Evolutionary conservation across 2,888 invertebrate species (phyloP).

Genomic region (Lamellibrachia satsuma): DNA sequence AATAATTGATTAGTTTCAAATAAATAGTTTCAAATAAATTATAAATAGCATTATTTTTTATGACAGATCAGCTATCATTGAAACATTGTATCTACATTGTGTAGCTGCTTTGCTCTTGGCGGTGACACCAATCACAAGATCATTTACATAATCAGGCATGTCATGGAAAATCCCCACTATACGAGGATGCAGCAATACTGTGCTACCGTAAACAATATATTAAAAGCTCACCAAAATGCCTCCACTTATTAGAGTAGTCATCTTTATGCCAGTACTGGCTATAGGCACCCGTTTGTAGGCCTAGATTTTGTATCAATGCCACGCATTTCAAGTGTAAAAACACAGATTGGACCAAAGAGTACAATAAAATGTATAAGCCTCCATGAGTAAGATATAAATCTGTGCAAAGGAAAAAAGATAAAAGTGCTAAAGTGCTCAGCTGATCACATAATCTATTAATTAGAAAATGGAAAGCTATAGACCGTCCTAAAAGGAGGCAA

Average conservation of each 20-base stretch:
- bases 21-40: neutral
- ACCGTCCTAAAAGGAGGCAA: no score
- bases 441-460: no score
- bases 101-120: neutral
- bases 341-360: no score
- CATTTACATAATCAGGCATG: conserved; percentile 6
- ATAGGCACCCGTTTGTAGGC: neutral
- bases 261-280: neutral
- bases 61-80: neutral
- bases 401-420: no score
- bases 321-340: no score
- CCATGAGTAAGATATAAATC: no score
- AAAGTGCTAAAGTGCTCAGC: no score
- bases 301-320: no score
- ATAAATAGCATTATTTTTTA: neutral
- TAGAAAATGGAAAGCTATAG: no score
- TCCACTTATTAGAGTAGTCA: neutral
- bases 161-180: conserved; percentile 3
- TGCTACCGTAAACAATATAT: neutral
- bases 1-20: neutral
- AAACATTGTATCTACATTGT: neutral
- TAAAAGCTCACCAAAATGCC: neutral
- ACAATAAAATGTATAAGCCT: no score
- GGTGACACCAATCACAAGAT: neutral
- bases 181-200: neutral